These are phyloP conservation scores for Chascanopsetta lugubris DNA, from an alignment of 2,113 vertebrate genomes.

Conservation along the genomic window DNA sequence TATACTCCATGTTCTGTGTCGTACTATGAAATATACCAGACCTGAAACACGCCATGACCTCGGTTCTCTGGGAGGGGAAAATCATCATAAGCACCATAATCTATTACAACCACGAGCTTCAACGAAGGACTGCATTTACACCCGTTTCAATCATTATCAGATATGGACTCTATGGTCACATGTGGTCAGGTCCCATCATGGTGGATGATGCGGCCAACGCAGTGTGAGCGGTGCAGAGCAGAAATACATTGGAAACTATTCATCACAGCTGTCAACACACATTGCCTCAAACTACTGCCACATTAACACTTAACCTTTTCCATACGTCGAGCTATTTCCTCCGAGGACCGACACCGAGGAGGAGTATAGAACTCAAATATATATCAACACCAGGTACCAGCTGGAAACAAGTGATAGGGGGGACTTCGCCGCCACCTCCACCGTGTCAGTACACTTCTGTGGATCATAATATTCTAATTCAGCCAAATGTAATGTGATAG, in stretches of 20 bases:
- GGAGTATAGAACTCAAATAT: conserved; percentile 25
- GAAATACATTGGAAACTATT: conserved; percentile 49
- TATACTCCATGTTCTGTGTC: conserved; percentile 22
- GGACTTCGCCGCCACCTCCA: conserved; percentile 8
- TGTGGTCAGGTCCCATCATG: conserved; percentile 22
- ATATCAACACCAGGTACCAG: conserved; percentile 11
- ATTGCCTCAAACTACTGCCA: conserved; percentile 51
- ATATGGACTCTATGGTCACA: conserved; percentile 6
- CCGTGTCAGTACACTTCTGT: neutral
- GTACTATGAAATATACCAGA: conserved; percentile 25
- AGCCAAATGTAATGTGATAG: neutral
- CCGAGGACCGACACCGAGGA: conserved; percentile 31
- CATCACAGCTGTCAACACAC: conserved; percentile 64
- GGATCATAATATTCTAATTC: too few species aligned
- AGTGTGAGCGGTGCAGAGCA: conserved; percentile 16
- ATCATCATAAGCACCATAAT: conserved; percentile 22
- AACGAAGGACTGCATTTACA: too few species aligned
- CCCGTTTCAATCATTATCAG: too few species aligned
- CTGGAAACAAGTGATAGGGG: conserved; percentile 15
- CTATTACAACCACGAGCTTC: too few species aligned
- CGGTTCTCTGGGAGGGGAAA: too few species aligned
- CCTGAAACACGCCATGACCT: conserved; percentile 11
- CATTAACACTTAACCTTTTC: conserved; percentile 68
- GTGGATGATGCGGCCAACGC: conserved; percentile 27
- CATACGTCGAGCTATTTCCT: conserved; percentile 49